Percentiles rank a stretch among this genome's conserved stretches.
These are phyloP conservation scores for Chrysolina oricalcia DNA, from an alignment of 2,888 invertebrate species.

Conservation along the genomic window DNA sequence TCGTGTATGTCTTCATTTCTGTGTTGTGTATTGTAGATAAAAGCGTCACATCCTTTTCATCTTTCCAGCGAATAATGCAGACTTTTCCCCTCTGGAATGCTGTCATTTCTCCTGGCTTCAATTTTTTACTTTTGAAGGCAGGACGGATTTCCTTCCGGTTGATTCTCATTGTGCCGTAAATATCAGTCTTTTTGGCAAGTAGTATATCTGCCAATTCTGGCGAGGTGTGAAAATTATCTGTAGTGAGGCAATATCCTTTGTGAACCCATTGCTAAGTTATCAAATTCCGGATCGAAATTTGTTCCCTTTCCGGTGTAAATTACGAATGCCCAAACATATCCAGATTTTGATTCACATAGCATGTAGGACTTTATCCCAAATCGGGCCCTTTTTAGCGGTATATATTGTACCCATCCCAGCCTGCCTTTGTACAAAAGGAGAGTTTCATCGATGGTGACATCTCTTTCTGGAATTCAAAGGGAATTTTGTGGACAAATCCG, in stretches of 20 bases:
- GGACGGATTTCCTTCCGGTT: background rate
- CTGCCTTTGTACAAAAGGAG: no score
- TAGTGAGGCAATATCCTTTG: background rate
- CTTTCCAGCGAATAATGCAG: background rate
- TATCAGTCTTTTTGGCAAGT: conserved; percentile 17
- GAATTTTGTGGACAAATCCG: background rate
- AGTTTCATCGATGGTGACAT: no score
- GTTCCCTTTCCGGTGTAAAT: conserved; percentile 57
- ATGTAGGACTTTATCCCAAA: no score
- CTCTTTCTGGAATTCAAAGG: no score
- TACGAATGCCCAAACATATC: conserved; percentile 56
- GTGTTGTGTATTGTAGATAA: background rate
- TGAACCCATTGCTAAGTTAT: conserved; percentile 1
- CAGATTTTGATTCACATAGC: conserved; percentile 61
- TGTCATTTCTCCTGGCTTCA: background rate
- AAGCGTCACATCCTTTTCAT: conserved; percentile 8
- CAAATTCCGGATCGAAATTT: background rate
- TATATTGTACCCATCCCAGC: no score
- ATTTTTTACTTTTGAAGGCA: conserved; percentile 14
- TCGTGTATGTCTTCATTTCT: background rate
- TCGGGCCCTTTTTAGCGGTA: no score
- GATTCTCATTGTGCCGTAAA: conserved; percentile 3
- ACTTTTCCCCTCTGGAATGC: conserved; percentile 4
- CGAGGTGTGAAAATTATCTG: conserved; percentile 21
- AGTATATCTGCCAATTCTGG: conserved; percentile 2